Percentiles rank a stretch among this genome's conserved stretches.
phyloP scores from a whole-genome alignment of 2,797 vertebrate species.

The Leucoraja ocellata region DNA sequence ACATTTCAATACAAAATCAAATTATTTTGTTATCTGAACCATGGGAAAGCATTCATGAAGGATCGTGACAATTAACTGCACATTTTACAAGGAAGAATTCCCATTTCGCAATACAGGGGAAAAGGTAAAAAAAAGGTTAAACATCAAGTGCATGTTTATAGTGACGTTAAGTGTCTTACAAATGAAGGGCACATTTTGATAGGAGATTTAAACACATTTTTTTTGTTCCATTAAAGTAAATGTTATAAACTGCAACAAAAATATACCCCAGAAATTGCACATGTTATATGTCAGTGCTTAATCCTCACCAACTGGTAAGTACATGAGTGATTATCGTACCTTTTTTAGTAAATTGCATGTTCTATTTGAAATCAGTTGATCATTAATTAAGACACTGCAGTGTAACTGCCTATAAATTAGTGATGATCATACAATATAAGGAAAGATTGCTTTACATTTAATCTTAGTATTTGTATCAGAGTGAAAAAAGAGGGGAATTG shows the following conservation, averaged over 20 bases:
- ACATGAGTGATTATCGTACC: too few species aligned
- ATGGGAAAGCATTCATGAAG: too few species aligned
- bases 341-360: neutral
- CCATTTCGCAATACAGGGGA: neutral
- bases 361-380: neutral
- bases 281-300: neutral
- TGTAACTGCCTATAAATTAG: neutral
- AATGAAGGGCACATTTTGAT: neutral
- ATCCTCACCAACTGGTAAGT: neutral
- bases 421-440: neutral
- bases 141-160: neutral
- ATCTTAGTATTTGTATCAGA: neutral
- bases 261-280: neutral
- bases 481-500: neutral
- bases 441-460: neutral
- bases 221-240: neutral
- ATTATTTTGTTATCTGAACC: too few species aligned
- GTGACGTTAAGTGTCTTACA: neutral
- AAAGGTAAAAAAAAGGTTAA: too few species aligned
- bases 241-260: neutral
- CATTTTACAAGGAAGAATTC: neutral
- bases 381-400: neutral
- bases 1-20: neutral
- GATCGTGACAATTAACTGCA: neutral
- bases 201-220: neutral